Evolutionary conservation across 2,113 vertebrate species (phyloP).

Genomic region (Xyrauchen texanus): DNA sequence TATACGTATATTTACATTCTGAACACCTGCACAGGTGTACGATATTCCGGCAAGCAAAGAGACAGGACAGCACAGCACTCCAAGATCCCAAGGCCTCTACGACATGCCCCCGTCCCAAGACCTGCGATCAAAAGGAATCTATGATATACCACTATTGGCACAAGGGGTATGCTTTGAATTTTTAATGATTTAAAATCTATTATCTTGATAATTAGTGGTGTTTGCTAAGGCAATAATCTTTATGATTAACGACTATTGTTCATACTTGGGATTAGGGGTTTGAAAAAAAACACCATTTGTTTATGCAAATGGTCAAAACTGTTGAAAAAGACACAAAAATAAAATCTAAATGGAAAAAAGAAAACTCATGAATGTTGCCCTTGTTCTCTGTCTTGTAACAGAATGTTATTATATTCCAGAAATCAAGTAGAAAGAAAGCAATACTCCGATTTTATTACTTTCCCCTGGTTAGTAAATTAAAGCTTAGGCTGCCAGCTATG

Average conservation of each 20-base stretch:
- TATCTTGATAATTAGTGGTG: neutral
- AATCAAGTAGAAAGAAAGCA: conserved; percentile 56
- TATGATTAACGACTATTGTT: too few species aligned
- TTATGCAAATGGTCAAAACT: too few species aligned
- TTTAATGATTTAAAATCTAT: neutral
- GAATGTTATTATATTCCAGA: conserved; percentile 55
- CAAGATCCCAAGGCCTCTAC: conserved; percentile 82
- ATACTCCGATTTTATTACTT: conserved; percentile 63
- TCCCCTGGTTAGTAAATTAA: conserved; percentile 65
- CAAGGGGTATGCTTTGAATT: conserved; percentile 66
- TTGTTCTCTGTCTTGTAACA: conserved; percentile 50
- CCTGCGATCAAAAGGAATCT: conserved; percentile 62
- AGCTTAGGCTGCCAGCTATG: conserved; percentile 63
- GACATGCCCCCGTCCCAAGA: conserved; percentile 83
- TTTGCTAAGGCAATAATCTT: too few species aligned
- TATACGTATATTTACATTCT: neutral
- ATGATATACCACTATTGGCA: conserved; percentile 69
- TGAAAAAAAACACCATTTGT: too few species aligned
- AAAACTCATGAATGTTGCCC: neutral
- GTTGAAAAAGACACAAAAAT: too few species aligned
- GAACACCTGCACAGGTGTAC: conserved; percentile 79
- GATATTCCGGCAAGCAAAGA: conserved; percentile 83
- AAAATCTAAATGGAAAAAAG: too few species aligned
- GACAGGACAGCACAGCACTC: conserved; percentile 71
- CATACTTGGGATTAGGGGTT: too few species aligned